phyloP scores from a whole-genome alignment of 2,113 vertebrate genomes.

The Nanorana parkeri region DNA sequence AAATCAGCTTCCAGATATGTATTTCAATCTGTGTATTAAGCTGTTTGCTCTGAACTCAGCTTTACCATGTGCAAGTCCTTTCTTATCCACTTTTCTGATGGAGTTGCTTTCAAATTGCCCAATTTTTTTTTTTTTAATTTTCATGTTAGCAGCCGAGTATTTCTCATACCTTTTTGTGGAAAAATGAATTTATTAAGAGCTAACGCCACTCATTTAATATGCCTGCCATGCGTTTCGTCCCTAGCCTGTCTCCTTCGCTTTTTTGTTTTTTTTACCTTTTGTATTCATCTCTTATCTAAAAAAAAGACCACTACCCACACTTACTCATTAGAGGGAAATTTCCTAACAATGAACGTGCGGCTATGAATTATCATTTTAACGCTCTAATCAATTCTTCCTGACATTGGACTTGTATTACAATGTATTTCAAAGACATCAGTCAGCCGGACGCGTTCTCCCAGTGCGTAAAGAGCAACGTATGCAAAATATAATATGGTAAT shows the following conservation, averaged over 20 bases:
- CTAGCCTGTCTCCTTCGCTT: conserved; percentile 35
- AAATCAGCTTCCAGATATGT: too few species aligned
- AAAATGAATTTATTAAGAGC: conserved; percentile 48
- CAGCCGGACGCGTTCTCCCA: conserved; percentile 54
- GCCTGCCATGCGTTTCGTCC: conserved; percentile 37
- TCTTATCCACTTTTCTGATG: neutral
- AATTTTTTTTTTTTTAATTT: neutral
- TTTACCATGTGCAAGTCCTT: too few species aligned
- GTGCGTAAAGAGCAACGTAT: conserved; percentile 46
- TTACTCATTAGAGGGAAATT: conserved; percentile 55
- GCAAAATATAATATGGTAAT: conserved; percentile 57
- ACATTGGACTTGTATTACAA: conserved; percentile 58
- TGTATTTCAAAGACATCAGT: conserved; percentile 58
- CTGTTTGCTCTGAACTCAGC: too few species aligned
- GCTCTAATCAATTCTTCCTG: conserved; percentile 58
- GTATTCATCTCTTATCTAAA: conserved; percentile 54
- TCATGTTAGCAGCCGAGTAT: conserved; percentile 6
- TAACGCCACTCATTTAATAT: conserved; percentile 49
- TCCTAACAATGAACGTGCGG: conserved; percentile 51
- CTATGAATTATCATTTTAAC: conserved; percentile 57
- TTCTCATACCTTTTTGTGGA: conserved; percentile 32
- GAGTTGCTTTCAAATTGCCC: neutral
- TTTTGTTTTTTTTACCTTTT: conserved; percentile 49
- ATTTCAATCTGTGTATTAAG: too few species aligned
- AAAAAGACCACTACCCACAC: conserved; percentile 54